Conservation (phyloP, 2,113 vertebrate species). For the Uropsilus gracilis region DNA sequence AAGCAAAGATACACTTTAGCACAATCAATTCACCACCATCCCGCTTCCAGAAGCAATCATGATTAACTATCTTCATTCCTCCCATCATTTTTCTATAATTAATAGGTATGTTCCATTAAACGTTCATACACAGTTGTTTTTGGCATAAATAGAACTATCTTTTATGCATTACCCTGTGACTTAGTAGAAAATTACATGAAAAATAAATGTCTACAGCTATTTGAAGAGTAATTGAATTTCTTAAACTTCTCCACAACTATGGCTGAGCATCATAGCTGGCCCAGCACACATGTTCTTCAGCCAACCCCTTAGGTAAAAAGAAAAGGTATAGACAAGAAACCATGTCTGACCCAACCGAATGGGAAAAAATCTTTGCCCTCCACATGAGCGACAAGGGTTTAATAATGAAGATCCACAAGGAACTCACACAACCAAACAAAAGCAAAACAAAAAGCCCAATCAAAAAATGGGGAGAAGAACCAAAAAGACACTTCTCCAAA, state of each 20-base stretch:
- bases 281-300: not conserved
- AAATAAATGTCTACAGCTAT: too few relatives aligned
- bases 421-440: too few relatives aligned
- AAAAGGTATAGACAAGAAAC: not conserved
- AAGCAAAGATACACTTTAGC: too few relatives aligned
- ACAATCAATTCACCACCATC: too few relatives aligned
- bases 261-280: not conserved
- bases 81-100: not conserved
- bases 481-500: too few relatives aligned
- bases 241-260: not conserved
- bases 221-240: not conserved
- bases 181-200: not conserved
- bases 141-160: not conserved
- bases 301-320: accelerated
- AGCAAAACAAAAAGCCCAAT: too few relatives aligned
- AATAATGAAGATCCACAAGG: too few relatives aligned
- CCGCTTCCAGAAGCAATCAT: not conserved
- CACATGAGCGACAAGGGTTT: too few relatives aligned
- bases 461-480: too few relatives aligned
- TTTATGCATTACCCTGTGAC: not conserved
- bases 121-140: accelerated
- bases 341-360: too few relatives aligned
- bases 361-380: too few relatives aligned
- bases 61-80: accelerated
- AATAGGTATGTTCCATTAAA: not conserved